These are phyloP conservation scores for Neodiprion lecontei DNA, from an alignment of 1,140 invertebrate genomes.

Conservation along the genomic window DNA sequence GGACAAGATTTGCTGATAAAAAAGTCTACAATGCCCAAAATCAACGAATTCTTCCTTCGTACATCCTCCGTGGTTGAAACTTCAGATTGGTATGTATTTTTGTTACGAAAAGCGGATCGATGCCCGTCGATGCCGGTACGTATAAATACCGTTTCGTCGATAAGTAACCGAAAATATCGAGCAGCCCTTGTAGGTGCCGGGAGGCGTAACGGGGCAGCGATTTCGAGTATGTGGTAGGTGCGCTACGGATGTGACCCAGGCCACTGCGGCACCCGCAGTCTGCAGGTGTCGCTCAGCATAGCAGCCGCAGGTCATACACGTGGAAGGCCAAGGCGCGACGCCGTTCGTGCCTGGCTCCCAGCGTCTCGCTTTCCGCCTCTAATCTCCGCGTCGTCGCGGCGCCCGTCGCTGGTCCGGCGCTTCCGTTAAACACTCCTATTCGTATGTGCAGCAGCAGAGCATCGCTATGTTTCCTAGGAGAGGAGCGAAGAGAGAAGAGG, in stretches of 20 bases:
- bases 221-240: slow-evolving; percentile 6
- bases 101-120: not conserved
- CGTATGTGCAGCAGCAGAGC: not conserved
- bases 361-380: slow-evolving; percentile 8
- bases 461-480: not conserved
- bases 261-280: slow-evolving; percentile 6
- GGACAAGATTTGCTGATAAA: no score
- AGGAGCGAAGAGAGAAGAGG: not conserved
- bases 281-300: not conserved
- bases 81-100: not conserved
- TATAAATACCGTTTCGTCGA: no score
- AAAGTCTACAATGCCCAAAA: no score
- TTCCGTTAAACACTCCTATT: slow-evolving; percentile 3
- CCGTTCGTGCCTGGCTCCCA: slow-evolving; percentile 1
- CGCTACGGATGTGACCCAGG: slow-evolving; percentile 13
- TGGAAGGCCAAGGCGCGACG: slow-evolving; percentile 20
- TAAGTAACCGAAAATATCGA: no score
- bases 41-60: no score
- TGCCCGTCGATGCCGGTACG: not conserved
- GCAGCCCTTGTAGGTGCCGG: not conserved
- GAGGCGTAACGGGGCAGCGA: not conserved
- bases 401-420: not conserved
- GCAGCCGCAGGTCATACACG: slow-evolving; percentile 30
- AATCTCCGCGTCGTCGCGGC: slow-evolving; percentile 2
- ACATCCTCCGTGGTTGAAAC: not conserved